Base-by-base conservation (phyloP, 2,797 vertebrate species). In the Tarsius wallacei region DNA sequence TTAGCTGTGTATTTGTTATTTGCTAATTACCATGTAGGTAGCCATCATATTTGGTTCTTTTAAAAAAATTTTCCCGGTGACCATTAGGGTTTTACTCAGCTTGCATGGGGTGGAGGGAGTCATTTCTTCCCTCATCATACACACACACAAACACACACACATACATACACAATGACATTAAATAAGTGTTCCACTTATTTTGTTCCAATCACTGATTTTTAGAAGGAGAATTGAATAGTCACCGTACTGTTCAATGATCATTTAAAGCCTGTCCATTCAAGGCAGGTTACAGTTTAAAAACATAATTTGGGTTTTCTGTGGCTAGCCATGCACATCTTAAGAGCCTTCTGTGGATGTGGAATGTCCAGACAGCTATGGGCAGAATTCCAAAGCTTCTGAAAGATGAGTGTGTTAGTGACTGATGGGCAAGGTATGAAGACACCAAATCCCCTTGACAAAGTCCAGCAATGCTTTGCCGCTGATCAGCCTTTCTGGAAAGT, bases 391-490 rank as follows among this genome's bases (percentile, higher is more conserved):
- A 51, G 8, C 92, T 93, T 93, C 94, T 97, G 98, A 96, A 84
- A 85, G 53, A 91, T 95, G 95, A 95, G 94, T 59, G 89, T 91
- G 97, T 7, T 77, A 96, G 87, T 73, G 63, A 93, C 98, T 97
- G 97, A 97, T 94, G 95, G 88, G 94, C 31, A 49, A 96, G 96
- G 87, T 92, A 94, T 98, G 97, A 96, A 97, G 97, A 97, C 96
- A 97, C 98, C 42, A 94, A 97, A 87, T 86, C 97, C 87, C 85
- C 66, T 86, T 98, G 98, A 98, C 74, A 16, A 96, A 98, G 92
- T 70, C 31, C 97, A 89, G 97, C 93, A 33, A 77, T 93, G 85
- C 88, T 78, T 91, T 70, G 0, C 83, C 47, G 1, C 90, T 70
- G 95, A 96, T 70, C 93, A 53, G 68, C 47, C 66, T 36, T 70